phyloP scores from a whole-genome alignment of 1,140 invertebrate genomes.

The Idris sp. region DNA sequence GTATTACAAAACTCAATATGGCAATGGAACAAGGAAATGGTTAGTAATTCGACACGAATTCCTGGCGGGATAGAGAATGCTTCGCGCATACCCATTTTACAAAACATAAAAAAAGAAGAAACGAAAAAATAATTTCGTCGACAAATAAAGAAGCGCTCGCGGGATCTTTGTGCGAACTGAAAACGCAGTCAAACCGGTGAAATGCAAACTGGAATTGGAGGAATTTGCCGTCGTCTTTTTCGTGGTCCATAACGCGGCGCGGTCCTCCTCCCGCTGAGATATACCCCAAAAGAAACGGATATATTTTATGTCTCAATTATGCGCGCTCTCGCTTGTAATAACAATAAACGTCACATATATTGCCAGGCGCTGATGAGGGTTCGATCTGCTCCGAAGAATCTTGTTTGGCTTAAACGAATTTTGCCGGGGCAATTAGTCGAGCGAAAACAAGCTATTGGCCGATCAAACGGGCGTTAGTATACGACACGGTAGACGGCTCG shows the following conservation, averaged over 20 bases:
- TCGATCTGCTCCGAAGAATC: slow-evolving; percentile 57
- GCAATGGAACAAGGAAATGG: too few relatives aligned
- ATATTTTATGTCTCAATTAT: slow-evolving; percentile 73
- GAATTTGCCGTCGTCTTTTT: slow-evolving; percentile 35
- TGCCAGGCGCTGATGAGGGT: slow-evolving; percentile 48
- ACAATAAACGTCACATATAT: slow-evolving; percentile 72
- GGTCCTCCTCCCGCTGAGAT: slow-evolving; percentile 39
- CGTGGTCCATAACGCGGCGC: slow-evolving; percentile 13
- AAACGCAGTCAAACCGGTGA: too few relatives aligned
- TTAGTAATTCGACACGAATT: too few relatives aligned
- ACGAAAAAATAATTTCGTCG: too few relatives aligned
- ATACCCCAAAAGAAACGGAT: slow-evolving; percentile 8
- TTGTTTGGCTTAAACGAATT: slow-evolving; percentile 68
- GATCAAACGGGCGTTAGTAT: slow-evolving; percentile 50
- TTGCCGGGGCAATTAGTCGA: slow-evolving; percentile 67
- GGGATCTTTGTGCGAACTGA: too few relatives aligned
- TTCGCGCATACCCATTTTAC: too few relatives aligned
- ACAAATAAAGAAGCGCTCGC: too few relatives aligned
- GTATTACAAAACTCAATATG: too few relatives aligned
- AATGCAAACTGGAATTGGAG: slow-evolving; percentile 29
- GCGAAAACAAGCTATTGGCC: slow-evolving; percentile 52
- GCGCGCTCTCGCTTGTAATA: slow-evolving; percentile 67
- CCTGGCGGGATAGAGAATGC: too few relatives aligned
- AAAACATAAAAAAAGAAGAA: too few relatives aligned
- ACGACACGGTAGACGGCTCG: slow-evolving; percentile 41